These are phyloP conservation scores for Neoniphon sammara DNA, from an alignment of 2,797 vertebrate species.

Conservation along the genomic window DNA sequence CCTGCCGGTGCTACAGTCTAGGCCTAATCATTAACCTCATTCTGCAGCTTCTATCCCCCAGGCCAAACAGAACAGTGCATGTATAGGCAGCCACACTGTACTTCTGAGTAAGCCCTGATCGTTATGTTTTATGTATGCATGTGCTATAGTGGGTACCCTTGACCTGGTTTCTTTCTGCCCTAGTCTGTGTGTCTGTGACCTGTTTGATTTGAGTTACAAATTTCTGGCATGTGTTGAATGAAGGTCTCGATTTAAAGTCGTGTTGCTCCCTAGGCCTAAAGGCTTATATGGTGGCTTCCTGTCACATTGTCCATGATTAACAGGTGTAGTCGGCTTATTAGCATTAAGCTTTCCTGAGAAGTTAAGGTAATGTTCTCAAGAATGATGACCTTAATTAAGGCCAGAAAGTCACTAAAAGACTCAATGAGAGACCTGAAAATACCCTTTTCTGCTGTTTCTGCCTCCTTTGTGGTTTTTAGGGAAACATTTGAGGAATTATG, in stretches of 20 bases:
- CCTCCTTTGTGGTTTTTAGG: no score
- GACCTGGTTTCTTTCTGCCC: slow-evolving; percentile 23
- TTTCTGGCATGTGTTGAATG: background rate
- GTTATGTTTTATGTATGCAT: slow-evolving; percentile 2
- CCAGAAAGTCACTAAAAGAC: no score
- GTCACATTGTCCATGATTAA: background rate
- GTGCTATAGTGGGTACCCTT: slow-evolving; percentile 11
- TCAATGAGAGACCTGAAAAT: no score
- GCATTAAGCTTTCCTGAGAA: background rate
- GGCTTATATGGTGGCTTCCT: background rate
- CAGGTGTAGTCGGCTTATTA: background rate
- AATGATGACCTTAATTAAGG: background rate
- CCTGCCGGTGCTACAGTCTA: background rate
- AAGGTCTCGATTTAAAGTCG: background rate
- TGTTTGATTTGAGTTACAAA: slow-evolving; percentile 26
- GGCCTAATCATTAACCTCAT: slow-evolving; percentile 12
- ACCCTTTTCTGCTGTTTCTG: no score
- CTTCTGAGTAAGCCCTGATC: background rate
- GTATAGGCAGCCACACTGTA: background rate
- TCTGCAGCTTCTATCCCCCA: background rate
- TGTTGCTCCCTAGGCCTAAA: background rate
- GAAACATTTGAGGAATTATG: no score
- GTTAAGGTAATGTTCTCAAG: background rate
- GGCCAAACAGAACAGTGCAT: slow-evolving; percentile 8
- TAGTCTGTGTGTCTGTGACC: slow-evolving; percentile 3